These are phyloP conservation scores for Neelides folsomi DNA, from an alignment of 2,888 invertebrate species.

Conservation along the genomic window DNA sequence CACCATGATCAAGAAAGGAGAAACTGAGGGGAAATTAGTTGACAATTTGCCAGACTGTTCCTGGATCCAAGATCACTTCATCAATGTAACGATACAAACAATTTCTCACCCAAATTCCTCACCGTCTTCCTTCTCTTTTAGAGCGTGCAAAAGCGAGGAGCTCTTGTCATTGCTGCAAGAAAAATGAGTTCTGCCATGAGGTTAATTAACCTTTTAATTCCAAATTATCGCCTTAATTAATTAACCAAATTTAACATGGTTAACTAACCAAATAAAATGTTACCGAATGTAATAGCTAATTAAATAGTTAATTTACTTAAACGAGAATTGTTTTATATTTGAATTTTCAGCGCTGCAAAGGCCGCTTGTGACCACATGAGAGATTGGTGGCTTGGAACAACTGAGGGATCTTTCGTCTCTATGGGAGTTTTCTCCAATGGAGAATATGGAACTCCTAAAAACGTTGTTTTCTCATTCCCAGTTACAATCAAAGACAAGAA, in stretches of 20 bases:
- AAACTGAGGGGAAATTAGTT: conserved; percentile 47
- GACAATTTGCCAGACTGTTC: conserved; percentile 65
- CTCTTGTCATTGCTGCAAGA: conserved; percentile 89
- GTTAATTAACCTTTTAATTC: not conserved
- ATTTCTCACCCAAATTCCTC: not conserved
- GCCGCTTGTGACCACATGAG: conserved; percentile 96
- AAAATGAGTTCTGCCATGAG: conserved; percentile 99
- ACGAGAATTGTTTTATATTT: not conserved
- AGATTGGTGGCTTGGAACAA: conserved; percentile 87
- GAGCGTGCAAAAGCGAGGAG: conserved; percentile 92
- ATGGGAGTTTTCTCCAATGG: conserved; percentile 97
- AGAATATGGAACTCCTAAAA: conserved; percentile 78
- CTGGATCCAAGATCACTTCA: conserved; percentile 68
- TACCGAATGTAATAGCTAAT: too few relatives aligned
- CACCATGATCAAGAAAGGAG: conserved; percentile 49
- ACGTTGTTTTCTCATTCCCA: conserved; percentile 91
- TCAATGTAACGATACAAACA: conserved; percentile 43
- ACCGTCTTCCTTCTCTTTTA: conserved; percentile 35
- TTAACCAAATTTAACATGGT: too few relatives aligned
- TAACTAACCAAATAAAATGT: too few relatives aligned
- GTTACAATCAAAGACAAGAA: conserved; percentile 64
- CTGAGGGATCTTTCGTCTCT: conserved; percentile 63
- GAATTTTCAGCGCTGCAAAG: conserved; percentile 60
- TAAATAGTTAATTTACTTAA: too few relatives aligned
- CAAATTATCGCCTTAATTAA: too few relatives aligned